Evolutionary conservation across 2,888 invertebrate genomes (phyloP), one percentile per base, ranked within the genome.

Genomic region (Ernsta delagoae): DNA sequence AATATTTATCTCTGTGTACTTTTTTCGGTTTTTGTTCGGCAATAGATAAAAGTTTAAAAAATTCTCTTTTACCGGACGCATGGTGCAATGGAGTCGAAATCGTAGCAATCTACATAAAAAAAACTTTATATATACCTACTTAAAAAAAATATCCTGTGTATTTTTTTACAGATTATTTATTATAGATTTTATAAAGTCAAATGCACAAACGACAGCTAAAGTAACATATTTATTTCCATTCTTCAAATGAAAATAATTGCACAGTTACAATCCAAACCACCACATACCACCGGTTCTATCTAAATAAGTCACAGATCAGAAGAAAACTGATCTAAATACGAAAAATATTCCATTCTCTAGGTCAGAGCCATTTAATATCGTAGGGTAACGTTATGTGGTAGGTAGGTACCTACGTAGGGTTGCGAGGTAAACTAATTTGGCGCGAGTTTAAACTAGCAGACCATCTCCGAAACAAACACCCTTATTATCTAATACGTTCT

Each of bases 381-480:
- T 41, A 43, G 43, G 65, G 12, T n/a, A 5, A 48, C 12, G 12
- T 48, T 48, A 12, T 48, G 48, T 48, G n/a, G 48, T n/a, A n/a
- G n/a, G n/a, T n/a, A n/a, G n/a, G n/a, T 36, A 36, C 36, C 36
- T 48, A 73, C 68, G 71, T 72, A 67, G 57, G 61, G 63, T 43
- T 59, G 68, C 53, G 78, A 81, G 80, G 82, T 83, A 80, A 83
- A 84, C 85, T 84, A 85, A 88, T 86, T 87, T 88, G 83, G 84
- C 86, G 82, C 79, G 75, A 76, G 83, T 84, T 85, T 82, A 83
- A 83, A 80, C 78, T 82, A 83, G 82, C 74, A 76, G 77, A 76
- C 76, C 74, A 78, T 80, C 78, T 82, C 80, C 77, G 77, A 72
- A 80, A 75, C 74, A 77, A 78, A 82, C 78, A 78, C 78, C 75